Evolutionary conservation across 2,888 invertebrate genomes (phyloP).

Genomic region (Salticus scenicus): DNA sequence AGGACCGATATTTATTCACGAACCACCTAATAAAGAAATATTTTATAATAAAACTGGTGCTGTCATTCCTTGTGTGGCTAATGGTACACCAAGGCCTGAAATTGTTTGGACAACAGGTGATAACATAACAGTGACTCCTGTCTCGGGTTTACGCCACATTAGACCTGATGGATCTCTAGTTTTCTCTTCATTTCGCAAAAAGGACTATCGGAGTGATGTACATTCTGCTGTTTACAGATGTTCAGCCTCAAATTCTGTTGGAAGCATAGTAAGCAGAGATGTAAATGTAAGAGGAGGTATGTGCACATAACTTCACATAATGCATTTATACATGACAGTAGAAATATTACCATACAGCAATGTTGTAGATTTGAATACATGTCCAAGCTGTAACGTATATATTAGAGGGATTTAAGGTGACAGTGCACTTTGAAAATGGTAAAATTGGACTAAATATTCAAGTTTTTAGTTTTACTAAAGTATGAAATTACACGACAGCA

Average conservation of each 20-base stretch:
- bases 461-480: too few species aligned
- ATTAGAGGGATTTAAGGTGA: too few species aligned
- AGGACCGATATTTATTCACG: conserved; percentile 65
- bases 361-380: too few species aligned
- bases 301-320: conserved; percentile 73
- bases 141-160: conserved; percentile 61
- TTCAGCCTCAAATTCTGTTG: conserved; percentile 90
- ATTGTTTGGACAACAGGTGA: conserved; percentile 52
- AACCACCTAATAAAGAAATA: conserved; percentile 60
- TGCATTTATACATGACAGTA: background rate
- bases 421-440: too few species aligned
- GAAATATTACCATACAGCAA: background rate
- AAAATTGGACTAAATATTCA: too few species aligned
- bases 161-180: conserved; percentile 86
- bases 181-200: conserved; percentile 94
- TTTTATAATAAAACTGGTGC: conserved; percentile 65
- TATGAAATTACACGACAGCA: too few species aligned
- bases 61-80: conserved; percentile 51
- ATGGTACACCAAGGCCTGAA: conserved; percentile 51
- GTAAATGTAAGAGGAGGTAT: conserved; percentile 96
- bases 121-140: conserved; percentile 30
- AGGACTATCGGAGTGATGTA: conserved; percentile 93
- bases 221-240: conserved; percentile 96
- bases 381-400: too few species aligned
- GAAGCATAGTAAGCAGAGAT: conserved; percentile 91